Conservation (phyloP, 2,797 vertebrate genomes). For the Hypotaenidia philippensis region DNA sequence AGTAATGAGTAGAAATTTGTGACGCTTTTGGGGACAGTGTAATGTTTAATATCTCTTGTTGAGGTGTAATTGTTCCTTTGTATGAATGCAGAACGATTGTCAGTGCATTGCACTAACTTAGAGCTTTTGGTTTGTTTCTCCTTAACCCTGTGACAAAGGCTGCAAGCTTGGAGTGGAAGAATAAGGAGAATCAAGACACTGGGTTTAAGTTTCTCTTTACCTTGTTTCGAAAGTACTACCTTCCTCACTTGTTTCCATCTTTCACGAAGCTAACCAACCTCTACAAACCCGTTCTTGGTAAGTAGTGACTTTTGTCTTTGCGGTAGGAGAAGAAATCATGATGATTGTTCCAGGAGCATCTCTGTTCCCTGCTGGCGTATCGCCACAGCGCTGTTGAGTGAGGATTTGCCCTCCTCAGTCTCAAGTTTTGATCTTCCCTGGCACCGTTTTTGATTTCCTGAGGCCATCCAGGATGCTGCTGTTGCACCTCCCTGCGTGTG, state of each 20-base stretch:
- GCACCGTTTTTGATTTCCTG: not conserved
- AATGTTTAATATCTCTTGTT: not conserved
- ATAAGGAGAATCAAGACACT: slow-evolving; percentile 94
- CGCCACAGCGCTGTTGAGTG: not conserved
- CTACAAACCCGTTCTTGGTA: slow-evolving; percentile 97
- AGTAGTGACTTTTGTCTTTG: slow-evolving; percentile 51
- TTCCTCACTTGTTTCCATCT: slow-evolving; percentile 95
- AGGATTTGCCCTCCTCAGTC: not conserved
- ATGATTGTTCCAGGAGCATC: not conserved
- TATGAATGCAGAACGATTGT: not conserved
- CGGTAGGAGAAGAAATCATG: not conserved
- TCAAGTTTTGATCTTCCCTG: not conserved
- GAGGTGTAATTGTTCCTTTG: not conserved
- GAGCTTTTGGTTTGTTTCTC: slow-evolving; percentile 27
- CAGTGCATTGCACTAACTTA: not conserved
- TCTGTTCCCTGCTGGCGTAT: not conserved
- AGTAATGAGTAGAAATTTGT: not conserved
- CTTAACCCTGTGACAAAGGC: slow-evolving; percentile 79
- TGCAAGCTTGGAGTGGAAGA: slow-evolving; percentile 96
- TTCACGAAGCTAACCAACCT: slow-evolving; percentile 97
- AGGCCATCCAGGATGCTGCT: not conserved
- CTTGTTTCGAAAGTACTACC: slow-evolving; percentile 98
- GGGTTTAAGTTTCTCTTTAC: slow-evolving; percentile 98
- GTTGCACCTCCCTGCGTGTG: not conserved
- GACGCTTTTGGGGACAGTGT: not conserved